Evolutionary conservation across 1,140 invertebrate genomes (phyloP).

Genomic region (Caenorhabditis remanei): DNA sequence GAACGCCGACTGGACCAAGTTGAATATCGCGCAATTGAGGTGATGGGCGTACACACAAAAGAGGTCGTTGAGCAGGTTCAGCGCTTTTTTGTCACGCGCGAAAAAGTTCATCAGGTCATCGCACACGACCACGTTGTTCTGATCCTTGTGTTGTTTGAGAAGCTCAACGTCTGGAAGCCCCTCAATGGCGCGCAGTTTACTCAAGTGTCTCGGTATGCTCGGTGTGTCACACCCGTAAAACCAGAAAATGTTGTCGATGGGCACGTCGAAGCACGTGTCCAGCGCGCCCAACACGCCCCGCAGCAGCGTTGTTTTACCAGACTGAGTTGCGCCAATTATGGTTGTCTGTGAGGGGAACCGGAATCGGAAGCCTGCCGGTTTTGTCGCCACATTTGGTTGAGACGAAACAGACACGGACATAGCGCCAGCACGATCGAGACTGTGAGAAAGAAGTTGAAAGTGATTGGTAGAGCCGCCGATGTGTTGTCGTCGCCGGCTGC

Average conservation of each 20-base stretch:
- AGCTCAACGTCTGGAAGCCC: not conserved
- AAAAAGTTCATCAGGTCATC: constrained; percentile 1
- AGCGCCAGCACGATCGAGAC: no score
- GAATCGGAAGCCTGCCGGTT: not conserved
- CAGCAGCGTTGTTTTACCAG: not conserved
- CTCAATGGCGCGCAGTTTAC: not conserved
- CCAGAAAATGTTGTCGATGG: not conserved
- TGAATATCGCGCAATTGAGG: constrained; percentile 2
- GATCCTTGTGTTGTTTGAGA: not conserved
- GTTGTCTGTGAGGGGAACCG: not conserved
- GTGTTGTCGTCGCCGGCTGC: not conserved
- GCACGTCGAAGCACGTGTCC: not conserved
- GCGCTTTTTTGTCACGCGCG: not conserved
- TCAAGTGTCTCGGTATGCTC: not conserved
- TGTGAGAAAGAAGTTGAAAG: no score
- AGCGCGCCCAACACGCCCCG: no score
- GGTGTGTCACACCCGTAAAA: not conserved
- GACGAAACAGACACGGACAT: not conserved
- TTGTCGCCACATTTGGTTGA: not conserved
- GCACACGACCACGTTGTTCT: not conserved
- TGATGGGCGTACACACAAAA: not conserved
- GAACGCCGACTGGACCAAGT: not conserved
- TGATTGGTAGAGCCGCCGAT: no score
- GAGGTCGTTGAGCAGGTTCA: not conserved
- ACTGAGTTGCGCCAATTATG: not conserved